phyloP scores from a whole-genome alignment of 2,888 invertebrate genomes.

The Drosophila helvetica region DNA sequence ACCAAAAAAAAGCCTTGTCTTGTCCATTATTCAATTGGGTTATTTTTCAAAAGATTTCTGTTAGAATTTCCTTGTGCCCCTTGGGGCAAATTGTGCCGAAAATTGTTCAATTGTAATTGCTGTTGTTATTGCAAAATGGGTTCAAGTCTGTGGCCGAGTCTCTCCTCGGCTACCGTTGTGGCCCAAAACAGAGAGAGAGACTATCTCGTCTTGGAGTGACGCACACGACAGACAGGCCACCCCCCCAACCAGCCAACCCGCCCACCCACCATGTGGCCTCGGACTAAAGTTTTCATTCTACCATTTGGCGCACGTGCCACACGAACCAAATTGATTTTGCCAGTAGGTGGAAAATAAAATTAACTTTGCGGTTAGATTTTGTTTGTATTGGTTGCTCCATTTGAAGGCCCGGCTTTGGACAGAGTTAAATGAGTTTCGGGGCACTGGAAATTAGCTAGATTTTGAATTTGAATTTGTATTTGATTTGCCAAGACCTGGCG shows the following conservation, averaged over 20 bases:
- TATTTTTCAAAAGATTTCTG: constrained; percentile 34
- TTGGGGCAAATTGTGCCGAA: constrained; percentile 43
- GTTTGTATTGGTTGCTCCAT: constrained; percentile 57
- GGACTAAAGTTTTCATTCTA: constrained; percentile 65
- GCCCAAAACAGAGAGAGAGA: constrained; percentile 65
- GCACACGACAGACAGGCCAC: constrained; percentile 60
- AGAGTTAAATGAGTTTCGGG: constrained; percentile 68
- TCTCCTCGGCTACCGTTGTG: constrained; percentile 71
- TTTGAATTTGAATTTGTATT: constrained; percentile 45
- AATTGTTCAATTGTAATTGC: constrained; percentile 70
- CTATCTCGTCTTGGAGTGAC: constrained; percentile 55
- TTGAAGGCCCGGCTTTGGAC: constrained; percentile 33
- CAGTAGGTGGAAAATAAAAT: constrained; percentile 83
- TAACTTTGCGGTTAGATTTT: constrained; percentile 70
- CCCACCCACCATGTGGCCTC: constrained; percentile 5
- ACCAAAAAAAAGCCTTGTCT: constrained; percentile 53
- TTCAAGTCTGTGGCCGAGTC: constrained; percentile 9
- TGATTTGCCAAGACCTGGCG: constrained; percentile 30
- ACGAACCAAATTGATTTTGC: constrained; percentile 84
- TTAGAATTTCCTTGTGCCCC: constrained; percentile 42
- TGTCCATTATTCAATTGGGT: constrained; percentile 63
- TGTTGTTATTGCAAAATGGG: constrained; percentile 62
- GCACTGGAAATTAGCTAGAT: constrained; percentile 73
- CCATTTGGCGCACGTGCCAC: constrained; percentile 83
- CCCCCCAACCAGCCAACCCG: constrained; percentile 3